Evolutionary conservation across 2,888 invertebrate genomes (phyloP), one percentile per base, ranked within the genome.

Genomic region (Cartodere bifasciata): DNA sequence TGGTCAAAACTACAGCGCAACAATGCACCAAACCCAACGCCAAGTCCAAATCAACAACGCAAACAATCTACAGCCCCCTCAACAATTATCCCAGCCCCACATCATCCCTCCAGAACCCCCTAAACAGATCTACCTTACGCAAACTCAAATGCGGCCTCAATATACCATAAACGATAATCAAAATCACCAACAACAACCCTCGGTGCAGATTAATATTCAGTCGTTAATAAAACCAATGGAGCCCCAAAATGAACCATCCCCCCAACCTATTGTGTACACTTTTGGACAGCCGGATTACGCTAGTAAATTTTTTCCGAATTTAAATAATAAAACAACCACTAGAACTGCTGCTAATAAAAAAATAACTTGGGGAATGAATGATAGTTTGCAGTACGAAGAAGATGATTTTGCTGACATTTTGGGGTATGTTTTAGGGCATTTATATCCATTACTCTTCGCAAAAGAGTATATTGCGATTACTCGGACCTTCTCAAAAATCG

Each of bases 341-440:
- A 41, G 40, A 30, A 34, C 39, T 5, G 30, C 38, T 4, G 31
- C 43, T 10, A 45, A 40, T 30, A 51, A 53, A 30, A 51, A 52
- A 34, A 44, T 55, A 13, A 44, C 47, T 3, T 56, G 55, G 56
- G 50, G 48, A 4, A 40, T 47, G 48, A 50, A 48, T 43, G 56
- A 42, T 46, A 55, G 40, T 44, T 49, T 41, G 47, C 48, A 52
- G 12, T 52, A 54, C 31, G 41, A 45, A 22, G 70, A 70, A 16
- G 77, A 79, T 46, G 72, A 78, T 42, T 73, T 79, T 47, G 76
- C 77, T 4, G 73, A 76, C 47, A 74, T 82, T 41, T 62, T 83
- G 40, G 82, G 82, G 83, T 82, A 53, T 55, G 64, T 40, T 11
- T 49, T 40, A 20, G n/a, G n/a, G n/a, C 6, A n/a, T 6, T 20